These are phyloP conservation scores for Aphodius granarius DNA, from an alignment of 2,888 invertebrate species.

Conservation along the genomic window DNA sequence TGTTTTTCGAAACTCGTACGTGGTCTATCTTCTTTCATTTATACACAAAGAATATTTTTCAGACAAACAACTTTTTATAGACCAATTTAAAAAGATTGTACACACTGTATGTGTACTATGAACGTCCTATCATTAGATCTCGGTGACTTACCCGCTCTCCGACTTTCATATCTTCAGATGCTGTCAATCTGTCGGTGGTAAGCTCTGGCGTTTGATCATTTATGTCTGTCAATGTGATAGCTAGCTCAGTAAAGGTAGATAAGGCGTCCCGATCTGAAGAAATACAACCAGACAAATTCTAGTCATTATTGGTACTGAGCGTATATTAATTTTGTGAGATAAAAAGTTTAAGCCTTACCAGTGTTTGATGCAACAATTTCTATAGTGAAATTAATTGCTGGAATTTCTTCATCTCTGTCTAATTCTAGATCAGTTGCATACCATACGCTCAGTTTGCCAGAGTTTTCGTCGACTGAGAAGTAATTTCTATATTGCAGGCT, in stretches of 20 bases:
- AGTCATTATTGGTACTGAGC: no score
- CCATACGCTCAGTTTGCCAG: slow-evolving; percentile 56
- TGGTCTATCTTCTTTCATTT: no score
- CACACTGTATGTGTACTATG: no score
- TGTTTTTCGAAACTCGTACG: no score
- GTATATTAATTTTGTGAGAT: no score
- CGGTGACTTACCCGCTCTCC: slow-evolving; percentile 1
- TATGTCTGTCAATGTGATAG: slow-evolving; percentile 59
- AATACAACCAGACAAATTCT: not conserved
- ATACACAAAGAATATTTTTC: no score
- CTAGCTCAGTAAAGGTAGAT: slow-evolving; percentile 43
- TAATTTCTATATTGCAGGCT: slow-evolving; percentile 51
- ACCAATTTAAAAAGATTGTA: no score
- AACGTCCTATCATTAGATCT: no score
- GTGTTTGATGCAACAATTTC: slow-evolving; percentile 6
- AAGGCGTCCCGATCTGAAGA: not conserved
- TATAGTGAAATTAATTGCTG: slow-evolving; percentile 54
- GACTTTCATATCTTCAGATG: not conserved
- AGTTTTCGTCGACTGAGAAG: slow-evolving; percentile 57
- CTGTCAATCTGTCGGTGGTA: slow-evolving; percentile 42
- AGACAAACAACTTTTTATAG: no score
- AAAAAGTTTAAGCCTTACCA: not conserved
- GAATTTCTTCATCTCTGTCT: slow-evolving; percentile 58
- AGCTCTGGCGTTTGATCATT: slow-evolving; percentile 63
- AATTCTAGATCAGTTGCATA: slow-evolving; percentile 52